A percentile compares a stretch with the other conserved stretches of the same genome.
Conservation (phyloP, 1,140 invertebrate species). For the Scaptomyza graminum region DNA sequence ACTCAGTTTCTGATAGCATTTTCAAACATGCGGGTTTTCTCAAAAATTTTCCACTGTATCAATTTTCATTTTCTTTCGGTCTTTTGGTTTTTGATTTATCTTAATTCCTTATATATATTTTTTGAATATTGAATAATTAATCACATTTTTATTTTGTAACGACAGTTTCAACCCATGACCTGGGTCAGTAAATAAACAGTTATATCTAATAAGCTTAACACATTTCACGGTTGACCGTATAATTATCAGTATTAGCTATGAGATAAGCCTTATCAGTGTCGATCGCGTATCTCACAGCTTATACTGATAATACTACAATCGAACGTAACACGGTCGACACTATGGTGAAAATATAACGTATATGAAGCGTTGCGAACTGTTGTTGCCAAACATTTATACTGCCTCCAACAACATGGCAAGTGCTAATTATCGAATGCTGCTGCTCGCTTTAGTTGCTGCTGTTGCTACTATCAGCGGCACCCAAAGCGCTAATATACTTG, state of each 20-base stretch:
- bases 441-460: constrained; percentile 18
- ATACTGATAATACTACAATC: too few species aligned
- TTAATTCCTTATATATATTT: too few species aligned
- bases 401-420: constrained; percentile 37
- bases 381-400: not conserved
- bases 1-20: too few species aligned
- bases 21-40: too few species aligned
- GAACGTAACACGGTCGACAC: too few species aligned
- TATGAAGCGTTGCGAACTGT: not conserved
- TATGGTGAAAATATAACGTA: not conserved
- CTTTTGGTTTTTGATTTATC: too few species aligned
- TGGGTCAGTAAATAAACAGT: not conserved
- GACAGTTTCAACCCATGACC: constrained; percentile 9
- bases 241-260: constrained; percentile 6
- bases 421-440: not conserved
- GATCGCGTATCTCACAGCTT: too few species aligned
- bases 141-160: too few species aligned
- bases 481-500: constrained; percentile 65
- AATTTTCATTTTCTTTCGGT: too few species aligned
- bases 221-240: not conserved
- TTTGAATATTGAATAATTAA: too few species aligned
- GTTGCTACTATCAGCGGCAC: constrained; percentile 8
- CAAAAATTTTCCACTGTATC: too few species aligned
- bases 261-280: constrained; percentile 10
- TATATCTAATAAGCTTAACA: constrained; percentile 9